Base-by-base conservation (phyloP, 1,140 invertebrate species). In the Muscidifurax raptorellus region DNA sequence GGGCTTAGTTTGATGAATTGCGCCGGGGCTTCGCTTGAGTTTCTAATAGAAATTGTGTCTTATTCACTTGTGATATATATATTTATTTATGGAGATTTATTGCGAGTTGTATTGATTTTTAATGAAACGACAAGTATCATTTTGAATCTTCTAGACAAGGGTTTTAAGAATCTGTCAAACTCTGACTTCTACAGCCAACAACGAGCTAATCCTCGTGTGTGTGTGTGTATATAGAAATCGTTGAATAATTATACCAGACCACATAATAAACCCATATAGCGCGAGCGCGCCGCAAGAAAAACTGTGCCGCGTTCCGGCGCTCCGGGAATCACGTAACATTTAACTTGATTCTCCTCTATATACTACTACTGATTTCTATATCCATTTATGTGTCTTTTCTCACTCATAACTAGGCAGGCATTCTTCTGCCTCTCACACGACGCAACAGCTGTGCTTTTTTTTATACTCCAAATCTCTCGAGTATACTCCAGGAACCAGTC, bases 311-410 rank as follows among this genome's bases (percentile, higher is more conserved):
- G n/a, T 59, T 59, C 52, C 52, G 52, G 52, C 15, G 22, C 52
- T 59, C 52, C 52, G 52, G 52, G 52, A 59, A 59, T n/a, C 52
- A n/a, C 52, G 52, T 59, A 59, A 59, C 52, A 59, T 59, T n/a
- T 59, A 6, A 59, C 52, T 59, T 6, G 52, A 59, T 59, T 59
- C 52, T 59, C 15, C 44, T 15, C 44, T 40, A 40, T 40, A 40
- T 2, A 18, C 44, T n/a, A 59, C 22, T 59, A n/a, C 52, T 59
- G 52, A 59, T 18, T 59, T 59, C 52, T 59, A 22, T 59, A 59
- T 59, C 52, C 52, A 59, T n/a, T 59, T n/a, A 59, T 1, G 22
- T 59, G 18, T 59, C 52, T 59, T 59, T 59, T 59, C 52, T 59
- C 52, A 59, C 52, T 59, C 52, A 59, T 59, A 59, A 59, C 6